Conservation (phyloP, 92 coral and sea anemone genomes). For the Pocillopora meandrina region DNA sequence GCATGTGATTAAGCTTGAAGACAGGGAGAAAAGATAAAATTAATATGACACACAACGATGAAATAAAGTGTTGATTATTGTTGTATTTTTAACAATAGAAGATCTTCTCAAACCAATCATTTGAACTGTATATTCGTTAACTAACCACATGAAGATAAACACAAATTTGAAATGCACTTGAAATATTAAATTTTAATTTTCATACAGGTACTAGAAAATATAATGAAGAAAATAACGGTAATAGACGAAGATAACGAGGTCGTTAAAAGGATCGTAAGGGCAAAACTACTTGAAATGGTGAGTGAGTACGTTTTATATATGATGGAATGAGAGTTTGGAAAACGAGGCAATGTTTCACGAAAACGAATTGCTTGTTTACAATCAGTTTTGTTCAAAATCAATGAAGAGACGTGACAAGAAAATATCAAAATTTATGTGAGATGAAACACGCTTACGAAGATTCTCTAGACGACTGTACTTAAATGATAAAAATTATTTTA, state of each 20-base stretch:
- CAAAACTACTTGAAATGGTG: not conserved
- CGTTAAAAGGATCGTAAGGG: not conserved
- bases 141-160: slow-evolving; percentile 16
- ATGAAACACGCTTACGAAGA: not conserved
- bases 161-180: slow-evolving; percentile 5
- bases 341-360: not conserved
- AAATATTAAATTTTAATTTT: slow-evolving; percentile 17
- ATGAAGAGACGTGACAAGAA: not conserved
- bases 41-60: not conserved
- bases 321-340: not conserved
- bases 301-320: not conserved
- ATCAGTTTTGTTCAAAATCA: not conserved
- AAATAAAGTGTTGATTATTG: not conserved
- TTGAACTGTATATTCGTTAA: not conserved
- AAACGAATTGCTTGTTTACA: not conserved
- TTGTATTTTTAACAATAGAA: not conserved
- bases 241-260: not conserved
- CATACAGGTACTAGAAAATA: not conserved
- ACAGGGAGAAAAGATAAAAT: not conserved
- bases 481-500: not conserved
- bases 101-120: not conserved
- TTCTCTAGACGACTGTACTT: not conserved
- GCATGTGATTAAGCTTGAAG: not conserved
- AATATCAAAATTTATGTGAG: not conserved
- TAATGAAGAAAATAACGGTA: slow-evolving; percentile 1